phyloP scores from a whole-genome alignment of 2,888 invertebrate genomes.

The Trissoscelio sp. region DNA sequence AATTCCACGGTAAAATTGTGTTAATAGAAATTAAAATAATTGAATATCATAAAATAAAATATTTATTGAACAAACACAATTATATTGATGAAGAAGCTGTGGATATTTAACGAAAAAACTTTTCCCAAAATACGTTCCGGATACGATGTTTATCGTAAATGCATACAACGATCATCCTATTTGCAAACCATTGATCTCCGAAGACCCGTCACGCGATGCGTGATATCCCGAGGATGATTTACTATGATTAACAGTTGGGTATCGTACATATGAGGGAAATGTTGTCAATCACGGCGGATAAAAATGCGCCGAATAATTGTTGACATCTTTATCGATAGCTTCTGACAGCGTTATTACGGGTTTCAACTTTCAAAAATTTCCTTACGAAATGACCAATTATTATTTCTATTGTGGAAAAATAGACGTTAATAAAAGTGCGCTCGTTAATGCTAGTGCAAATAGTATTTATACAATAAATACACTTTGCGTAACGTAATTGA shows the following conservation, averaged over 20 bases:
- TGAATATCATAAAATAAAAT: not conserved
- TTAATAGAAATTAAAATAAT: not conserved
- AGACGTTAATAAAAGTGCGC: not conserved
- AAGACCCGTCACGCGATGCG: constrained; percentile 47
- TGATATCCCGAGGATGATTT: constrained; percentile 53
- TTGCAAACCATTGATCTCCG: constrained; percentile 41
- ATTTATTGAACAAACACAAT: too few species aligned
- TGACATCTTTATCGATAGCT: constrained; percentile 47
- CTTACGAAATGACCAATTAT: constrained; percentile 1
- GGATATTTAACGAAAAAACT: constrained; percentile 16
- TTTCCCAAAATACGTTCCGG: not conserved
- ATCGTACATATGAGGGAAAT: constrained; percentile 29
- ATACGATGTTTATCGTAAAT: constrained; percentile 7
- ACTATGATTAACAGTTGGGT: constrained; percentile 31
- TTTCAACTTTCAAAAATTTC: constrained; percentile 4
- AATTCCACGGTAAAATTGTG: too few species aligned
- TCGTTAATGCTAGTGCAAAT: not conserved
- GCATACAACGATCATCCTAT: constrained; percentile 35
- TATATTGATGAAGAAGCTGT: too few species aligned
- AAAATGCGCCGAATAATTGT: constrained; percentile 55
- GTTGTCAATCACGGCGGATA: constrained; percentile 49
- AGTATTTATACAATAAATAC: too few species aligned
- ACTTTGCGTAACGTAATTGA: constrained; percentile 1
- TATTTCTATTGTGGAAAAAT: not conserved
- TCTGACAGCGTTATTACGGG: constrained; percentile 38